These are phyloP conservation scores for Sylvia borin DNA, from an alignment of 2,797 vertebrate species.

Conservation along the genomic window DNA sequence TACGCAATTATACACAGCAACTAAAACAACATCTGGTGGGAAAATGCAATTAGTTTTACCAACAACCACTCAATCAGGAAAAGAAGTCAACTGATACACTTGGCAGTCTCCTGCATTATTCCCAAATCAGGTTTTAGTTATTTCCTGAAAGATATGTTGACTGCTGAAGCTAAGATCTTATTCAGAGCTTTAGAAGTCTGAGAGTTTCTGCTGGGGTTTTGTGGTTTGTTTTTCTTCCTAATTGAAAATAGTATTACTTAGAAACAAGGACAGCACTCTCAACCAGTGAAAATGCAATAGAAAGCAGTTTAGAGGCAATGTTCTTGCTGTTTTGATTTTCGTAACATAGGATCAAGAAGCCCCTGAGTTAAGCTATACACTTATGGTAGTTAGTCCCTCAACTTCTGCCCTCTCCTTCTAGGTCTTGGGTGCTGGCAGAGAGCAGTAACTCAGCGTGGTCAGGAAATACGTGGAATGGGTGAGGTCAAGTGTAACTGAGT, in stretches of 20 bases:
- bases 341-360: not conserved
- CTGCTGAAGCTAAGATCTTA: not conserved
- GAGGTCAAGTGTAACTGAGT: slow-evolving; percentile 9
- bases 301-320: not conserved
- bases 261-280: not conserved
- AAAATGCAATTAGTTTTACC: slow-evolving; percentile 22
- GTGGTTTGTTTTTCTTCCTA: not conserved
- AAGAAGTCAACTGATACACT: not conserved
- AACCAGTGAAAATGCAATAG: not conserved
- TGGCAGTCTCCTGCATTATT: not conserved
- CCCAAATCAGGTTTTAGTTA: not conserved
- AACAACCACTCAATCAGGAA: not conserved
- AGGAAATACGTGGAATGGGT: not conserved
- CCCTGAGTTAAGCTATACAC: not conserved
- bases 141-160: slow-evolving; percentile 19
- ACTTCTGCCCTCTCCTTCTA: not conserved
- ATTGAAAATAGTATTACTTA: slow-evolving; percentile 3
- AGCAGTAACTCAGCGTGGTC: not conserved
- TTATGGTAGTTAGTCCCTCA: not conserved
- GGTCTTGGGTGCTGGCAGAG: not conserved
- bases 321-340: not conserved
- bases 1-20: not conserved
- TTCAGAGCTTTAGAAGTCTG: not conserved
- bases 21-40: not conserved
- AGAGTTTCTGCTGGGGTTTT: not conserved